Base-by-base conservation (phyloP, 2,113 vertebrate species). In the Takifugu bimaculatus region DNA sequence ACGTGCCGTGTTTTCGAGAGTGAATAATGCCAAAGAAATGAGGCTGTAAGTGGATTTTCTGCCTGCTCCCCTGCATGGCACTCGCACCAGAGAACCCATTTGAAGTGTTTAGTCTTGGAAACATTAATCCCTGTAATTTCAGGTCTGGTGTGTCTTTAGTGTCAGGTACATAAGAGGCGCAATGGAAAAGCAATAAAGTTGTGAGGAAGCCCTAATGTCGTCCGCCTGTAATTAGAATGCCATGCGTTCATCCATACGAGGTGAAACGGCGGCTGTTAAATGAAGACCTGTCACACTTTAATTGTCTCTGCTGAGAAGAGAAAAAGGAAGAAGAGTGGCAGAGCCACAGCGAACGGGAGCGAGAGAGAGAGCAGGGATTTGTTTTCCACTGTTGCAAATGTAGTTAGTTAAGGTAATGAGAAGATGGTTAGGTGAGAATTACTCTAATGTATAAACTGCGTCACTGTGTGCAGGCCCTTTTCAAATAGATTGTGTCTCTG, bases 111-210 rank as follows among this genome's bases (percentile, higher is more conserved):
- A 84, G 84, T 83, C 77, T 75, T 80, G 72, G 82, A 81, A 85
- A 85, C 87, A 89, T 86, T 90, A 90, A 91, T 90, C 85, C 85
- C 78, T 82, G 82, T 88, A 88, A 89, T 90, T 89, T 88, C 79
- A 81, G 81, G 83, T 84, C 80, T 80, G 77, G 76, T 81, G 75
- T 87, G 81, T 56, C 60, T 63, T 64, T 75, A 66, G 86, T 90
- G 89, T 90, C 85, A 92, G 84, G 78, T 84, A 87, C 84, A 85
- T 88, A 84, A 86, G 78, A 63, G 79, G 67, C 67, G 74, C 78
- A 79, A 73, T 68, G 81, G 74, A 83, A 80, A 87, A 77, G 65
- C 77, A 65, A 68, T 75, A 83, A 85, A 88, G 83, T 75, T 76
- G 79, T 27, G 43, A 82, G 75, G 77, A 81, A 59, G 75, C 72